A percentile compares a stretch with the other conserved stretches of the same genome.
These are phyloP conservation scores for Tenthredo scrophulariae DNA, from an alignment of 2,888 invertebrate genomes.

Conservation along the genomic window DNA sequence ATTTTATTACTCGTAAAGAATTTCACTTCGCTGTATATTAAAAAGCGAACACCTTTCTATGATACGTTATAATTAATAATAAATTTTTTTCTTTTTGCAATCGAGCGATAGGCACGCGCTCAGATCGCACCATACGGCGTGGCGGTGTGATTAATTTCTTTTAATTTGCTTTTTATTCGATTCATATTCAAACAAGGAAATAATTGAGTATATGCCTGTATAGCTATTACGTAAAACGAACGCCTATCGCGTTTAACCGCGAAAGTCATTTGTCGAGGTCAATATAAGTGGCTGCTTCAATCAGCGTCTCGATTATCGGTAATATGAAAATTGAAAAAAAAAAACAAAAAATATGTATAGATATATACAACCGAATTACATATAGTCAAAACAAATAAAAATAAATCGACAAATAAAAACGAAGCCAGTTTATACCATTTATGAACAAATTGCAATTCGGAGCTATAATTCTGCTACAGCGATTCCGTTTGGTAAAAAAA, in stretches of 20 bases:
- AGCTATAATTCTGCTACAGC: too few species aligned
- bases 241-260: slow-evolving; percentile 10
- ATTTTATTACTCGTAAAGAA: slow-evolving; percentile 1
- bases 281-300: slow-evolving; percentile 7
- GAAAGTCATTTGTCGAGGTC: slow-evolving; percentile 22
- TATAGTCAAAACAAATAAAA: neutral
- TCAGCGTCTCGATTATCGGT: neutral
- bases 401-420: neutral
- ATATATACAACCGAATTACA: neutral
- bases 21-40: neutral
- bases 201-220: neutral
- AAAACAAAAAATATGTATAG: neutral
- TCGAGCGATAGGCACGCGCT: neutral
- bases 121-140: neutral
- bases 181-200: slow-evolving; percentile 26
- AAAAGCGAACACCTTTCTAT: slow-evolving; percentile 16
- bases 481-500: too few species aligned
- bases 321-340: neutral
- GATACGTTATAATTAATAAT: neutral
- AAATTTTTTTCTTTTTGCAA: neutral
- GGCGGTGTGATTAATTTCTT: neutral
- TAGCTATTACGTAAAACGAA: neutral
- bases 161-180: neutral
- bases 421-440: neutral
- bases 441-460: neutral